Base-by-base conservation (phyloP, 2,797 vertebrate genomes). In the Alosa sapidissima region DNA sequence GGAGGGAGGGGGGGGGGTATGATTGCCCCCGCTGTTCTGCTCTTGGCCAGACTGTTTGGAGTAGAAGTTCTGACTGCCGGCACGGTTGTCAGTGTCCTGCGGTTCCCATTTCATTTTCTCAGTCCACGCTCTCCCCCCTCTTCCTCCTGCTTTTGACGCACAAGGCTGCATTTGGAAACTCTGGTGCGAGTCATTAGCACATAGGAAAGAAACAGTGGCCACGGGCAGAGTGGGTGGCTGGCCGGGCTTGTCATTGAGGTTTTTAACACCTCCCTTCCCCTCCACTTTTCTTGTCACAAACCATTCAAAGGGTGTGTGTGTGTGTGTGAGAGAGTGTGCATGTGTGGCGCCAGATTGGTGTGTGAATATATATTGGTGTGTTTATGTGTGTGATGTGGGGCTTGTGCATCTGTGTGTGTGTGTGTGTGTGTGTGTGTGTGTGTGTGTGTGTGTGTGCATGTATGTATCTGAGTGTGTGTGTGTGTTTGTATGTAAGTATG, bases 261-360 rank as follows among this genome's bases (percentile, higher is more conserved):
- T 78, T 78, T 78, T 78, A 47, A 47, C 72, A 78, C 72, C 72
- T 47, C 68, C 65, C 28, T 33, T 28, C 8, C 33, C 68, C 84
- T 81, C 86, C 89, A 86, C 85, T 90, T 91, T 91, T 92, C 89
- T 93, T 72, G 36, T 78, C 21, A 9, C 41, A 19, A 65, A 6
- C 3, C n/a, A 8, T 49, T 62, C 5, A 21, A 13, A 45, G 3
- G 85, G 84, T 55, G 72, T 60, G 88, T 89, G 83, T 4, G 62
- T 86, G 89, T 85, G 81, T 65, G 65, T 68, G 65, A 88, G 88
- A 86, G 86, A 88, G 87, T 85, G 19, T 24, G 7, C 9, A 21
- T 24, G 86, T 47, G 36, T 47, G 41, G 41, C 16, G 41, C 41
- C 72, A 47, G 19, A 78, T 78, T 47, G 72, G 16, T 47, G 72